These are phyloP conservation scores for Sciurus niger DNA, from an alignment of 2,113 vertebrate genomes.

Conservation along the genomic window DNA sequence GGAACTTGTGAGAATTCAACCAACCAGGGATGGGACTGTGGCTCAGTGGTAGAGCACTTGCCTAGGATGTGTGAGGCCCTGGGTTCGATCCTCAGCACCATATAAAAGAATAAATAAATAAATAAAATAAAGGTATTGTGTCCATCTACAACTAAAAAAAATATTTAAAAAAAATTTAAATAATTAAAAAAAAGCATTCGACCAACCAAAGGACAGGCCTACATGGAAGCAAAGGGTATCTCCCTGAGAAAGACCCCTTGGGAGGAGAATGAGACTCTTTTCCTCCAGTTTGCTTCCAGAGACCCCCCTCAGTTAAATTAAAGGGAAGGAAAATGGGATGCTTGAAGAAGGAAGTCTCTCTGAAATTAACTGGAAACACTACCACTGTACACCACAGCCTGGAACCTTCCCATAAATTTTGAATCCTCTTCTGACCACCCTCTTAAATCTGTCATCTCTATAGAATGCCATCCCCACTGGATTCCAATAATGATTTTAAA, in stretches of 20 bases:
- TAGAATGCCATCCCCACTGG: neutral
- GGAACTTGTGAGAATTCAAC: neutral
- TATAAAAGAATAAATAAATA: too few species aligned
- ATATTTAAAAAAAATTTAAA: too few species aligned
- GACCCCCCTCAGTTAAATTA: neutral
- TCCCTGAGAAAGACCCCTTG: neutral
- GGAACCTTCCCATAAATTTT: neutral
- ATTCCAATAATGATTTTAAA: slow-evolving; percentile 24
- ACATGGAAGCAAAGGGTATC: neutral
- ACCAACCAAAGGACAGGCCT: neutral
- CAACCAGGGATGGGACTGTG: too few species aligned
- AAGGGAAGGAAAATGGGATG: neutral
- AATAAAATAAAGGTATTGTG: too few species aligned
- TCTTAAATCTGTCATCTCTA: neutral
- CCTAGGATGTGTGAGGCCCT: too few species aligned
- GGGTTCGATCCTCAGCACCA: too few species aligned
- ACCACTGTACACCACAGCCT: neutral
- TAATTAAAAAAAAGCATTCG: too few species aligned
- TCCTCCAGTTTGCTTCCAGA: neutral
- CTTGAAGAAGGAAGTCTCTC: neutral
- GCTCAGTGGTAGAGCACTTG: too few species aligned
- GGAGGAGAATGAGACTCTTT: neutral
- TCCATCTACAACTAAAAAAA: too few species aligned
- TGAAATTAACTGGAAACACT: neutral
- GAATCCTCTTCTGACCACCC: neutral